Evolutionary conservation across 2,113 vertebrate species (phyloP).

Genomic region (Crotophaga sulcirostris): DNA sequence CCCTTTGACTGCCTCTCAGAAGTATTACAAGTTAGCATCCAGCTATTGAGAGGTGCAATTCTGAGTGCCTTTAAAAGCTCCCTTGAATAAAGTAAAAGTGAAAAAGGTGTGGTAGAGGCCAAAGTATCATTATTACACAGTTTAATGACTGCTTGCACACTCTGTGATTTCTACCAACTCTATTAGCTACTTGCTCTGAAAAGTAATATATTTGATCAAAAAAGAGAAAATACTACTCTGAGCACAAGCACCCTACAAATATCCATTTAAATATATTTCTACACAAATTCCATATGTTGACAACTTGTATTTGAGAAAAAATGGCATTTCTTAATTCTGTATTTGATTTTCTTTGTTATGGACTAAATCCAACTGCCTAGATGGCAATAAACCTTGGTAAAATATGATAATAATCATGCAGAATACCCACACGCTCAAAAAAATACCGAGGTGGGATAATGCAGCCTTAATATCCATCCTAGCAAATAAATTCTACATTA

Average conservation of each 20-base stretch:
- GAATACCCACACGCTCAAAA: constrained; percentile 30
- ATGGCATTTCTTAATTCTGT: constrained; percentile 33
- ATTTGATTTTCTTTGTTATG: constrained; percentile 45
- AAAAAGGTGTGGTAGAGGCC: neutral
- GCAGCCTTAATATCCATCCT: neutral
- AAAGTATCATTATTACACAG: neutral
- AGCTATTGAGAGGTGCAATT: neutral
- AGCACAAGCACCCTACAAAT: constrained; percentile 18
- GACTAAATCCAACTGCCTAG: constrained; percentile 32
- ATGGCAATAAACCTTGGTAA: constrained; percentile 28
- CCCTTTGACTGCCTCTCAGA: neutral
- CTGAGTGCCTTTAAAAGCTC: neutral
- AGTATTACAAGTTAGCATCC: neutral
- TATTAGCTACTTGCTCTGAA: neutral
- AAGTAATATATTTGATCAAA: neutral
- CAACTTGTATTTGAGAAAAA: constrained; percentile 49
- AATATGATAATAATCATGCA: constrained; percentile 39
- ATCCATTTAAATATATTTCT: constrained; percentile 24
- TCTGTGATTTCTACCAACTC: neutral
- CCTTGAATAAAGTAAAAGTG: neutral
- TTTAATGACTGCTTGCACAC: neutral
- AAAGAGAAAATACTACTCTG: neutral
- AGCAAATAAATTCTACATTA: constrained; percentile 8
- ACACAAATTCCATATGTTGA: constrained; percentile 18
- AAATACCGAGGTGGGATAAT: neutral